Evolutionary conservation across 2,888 invertebrate species (phyloP).

Genomic region (Eledone cirrhosa): DNA sequence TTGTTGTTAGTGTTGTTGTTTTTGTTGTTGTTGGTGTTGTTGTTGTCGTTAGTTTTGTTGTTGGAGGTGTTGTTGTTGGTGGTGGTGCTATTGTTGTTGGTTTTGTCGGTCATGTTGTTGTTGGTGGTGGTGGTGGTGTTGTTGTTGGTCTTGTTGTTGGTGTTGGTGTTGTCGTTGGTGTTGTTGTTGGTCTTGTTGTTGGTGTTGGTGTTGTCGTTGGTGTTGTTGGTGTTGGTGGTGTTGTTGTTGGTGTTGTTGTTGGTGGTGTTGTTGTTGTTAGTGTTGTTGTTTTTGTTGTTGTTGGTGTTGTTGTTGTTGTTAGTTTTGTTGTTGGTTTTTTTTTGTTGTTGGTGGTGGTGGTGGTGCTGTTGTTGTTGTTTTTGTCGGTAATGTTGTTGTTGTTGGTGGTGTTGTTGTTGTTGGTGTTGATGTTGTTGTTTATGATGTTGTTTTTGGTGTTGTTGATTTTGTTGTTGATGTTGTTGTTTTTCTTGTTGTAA

Average conservation of each 20-base stretch:
- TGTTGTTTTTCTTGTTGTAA: neutral
- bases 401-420: neutral
- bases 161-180: neutral
- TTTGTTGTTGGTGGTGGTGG: neutral
- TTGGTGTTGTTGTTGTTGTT: neutral
- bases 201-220: neutral
- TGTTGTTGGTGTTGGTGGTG: neutral
- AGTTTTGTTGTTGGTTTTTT: neutral
- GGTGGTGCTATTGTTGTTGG: neutral
- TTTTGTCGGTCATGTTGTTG: neutral
- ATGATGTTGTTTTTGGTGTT: neutral
- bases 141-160: neutral
- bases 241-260: neutral
- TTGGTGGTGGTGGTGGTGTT: neutral
- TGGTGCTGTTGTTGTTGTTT: neutral
- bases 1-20: neutral
- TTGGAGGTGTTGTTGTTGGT: neutral
- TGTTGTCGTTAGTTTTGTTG: neutral
- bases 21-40: neutral
- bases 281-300: neutral
- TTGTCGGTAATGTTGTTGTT: neutral
- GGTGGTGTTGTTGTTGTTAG: neutral
- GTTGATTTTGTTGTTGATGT: neutral
- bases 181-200: neutral
- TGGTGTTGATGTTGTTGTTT: neutral